Conservation (phyloP, 2,888 invertebrate species). For the Stenolophus ochropezus region DNA sequence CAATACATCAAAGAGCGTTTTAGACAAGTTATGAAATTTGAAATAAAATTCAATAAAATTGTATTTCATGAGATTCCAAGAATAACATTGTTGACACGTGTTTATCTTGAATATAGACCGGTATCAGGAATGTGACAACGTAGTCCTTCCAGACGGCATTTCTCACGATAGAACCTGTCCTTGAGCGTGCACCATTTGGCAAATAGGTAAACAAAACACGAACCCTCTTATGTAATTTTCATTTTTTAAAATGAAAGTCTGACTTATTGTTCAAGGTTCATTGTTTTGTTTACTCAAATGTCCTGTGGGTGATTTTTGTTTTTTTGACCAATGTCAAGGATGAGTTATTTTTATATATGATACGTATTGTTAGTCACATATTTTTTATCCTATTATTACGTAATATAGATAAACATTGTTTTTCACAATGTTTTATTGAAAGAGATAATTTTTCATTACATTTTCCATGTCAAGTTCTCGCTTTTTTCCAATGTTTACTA, state of each 20-base stretch:
- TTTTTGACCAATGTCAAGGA: slow-evolving; percentile 29
- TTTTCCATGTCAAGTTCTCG: background rate
- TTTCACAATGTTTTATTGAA: background rate
- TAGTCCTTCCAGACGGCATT: background rate
- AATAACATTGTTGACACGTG: slow-evolving; percentile 14
- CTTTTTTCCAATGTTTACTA: background rate
- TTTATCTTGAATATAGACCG: background rate
- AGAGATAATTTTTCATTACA: background rate
- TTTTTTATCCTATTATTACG: background rate
- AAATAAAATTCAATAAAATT: background rate
- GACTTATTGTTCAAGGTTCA: background rate
- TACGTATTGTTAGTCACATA: slow-evolving; percentile 10
- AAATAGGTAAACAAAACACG: slow-evolving; percentile 40
- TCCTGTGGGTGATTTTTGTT: too few species aligned
- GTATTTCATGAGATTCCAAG: slow-evolving; percentile 18
- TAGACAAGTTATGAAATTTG: slow-evolving; percentile 7
- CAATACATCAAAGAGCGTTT: background rate
- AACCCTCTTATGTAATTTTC: slow-evolving; percentile 1
- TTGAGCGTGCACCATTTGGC: slow-evolving; percentile 28
- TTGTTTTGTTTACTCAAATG: slow-evolving; percentile 23
- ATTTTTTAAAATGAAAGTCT: background rate
- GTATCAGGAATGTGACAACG: slow-evolving; percentile 19
- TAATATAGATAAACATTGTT: slow-evolving; percentile 2
- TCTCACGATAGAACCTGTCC: slow-evolving; percentile 22
- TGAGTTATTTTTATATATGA: slow-evolving; percentile 18